Percentiles rank a stretch among this genome's conserved stretches.
These are phyloP conservation scores for Agonum fuliginosum DNA, from an alignment of 2,888 invertebrate genomes.

Conservation along the genomic window DNA sequence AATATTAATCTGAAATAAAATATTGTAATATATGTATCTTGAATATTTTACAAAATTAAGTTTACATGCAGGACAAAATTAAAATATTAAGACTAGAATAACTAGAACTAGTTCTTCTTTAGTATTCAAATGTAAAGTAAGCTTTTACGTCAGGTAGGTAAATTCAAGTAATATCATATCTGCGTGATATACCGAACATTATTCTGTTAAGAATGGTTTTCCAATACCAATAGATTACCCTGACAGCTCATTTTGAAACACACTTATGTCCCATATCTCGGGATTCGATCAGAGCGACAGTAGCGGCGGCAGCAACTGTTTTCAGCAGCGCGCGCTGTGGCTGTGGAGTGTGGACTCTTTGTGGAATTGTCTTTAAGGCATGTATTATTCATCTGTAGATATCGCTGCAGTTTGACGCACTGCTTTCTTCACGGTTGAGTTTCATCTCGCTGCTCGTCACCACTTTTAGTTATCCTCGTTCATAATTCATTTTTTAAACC, in stretches of 20 bases:
- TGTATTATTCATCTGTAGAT: constrained; percentile 58
- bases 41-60: too few relatives aligned
- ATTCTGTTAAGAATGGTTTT: constrained; percentile 58
- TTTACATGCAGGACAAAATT: too few relatives aligned
- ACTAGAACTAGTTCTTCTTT: too few relatives aligned
- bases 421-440: constrained; percentile 27
- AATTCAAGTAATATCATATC: constrained; percentile 57
- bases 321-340: background rate
- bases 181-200: constrained; percentile 55
- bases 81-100: too few relatives aligned
- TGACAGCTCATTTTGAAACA: constrained; percentile 57
- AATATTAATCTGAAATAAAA: too few relatives aligned
- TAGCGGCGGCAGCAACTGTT: constrained; percentile 5
- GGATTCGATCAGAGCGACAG: constrained; percentile 41
- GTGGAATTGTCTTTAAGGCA: constrained; percentile 51
- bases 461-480: constrained; percentile 57
- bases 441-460: constrained; percentile 32
- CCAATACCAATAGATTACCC: constrained; percentile 55
- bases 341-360: constrained; percentile 8
- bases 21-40: too few relatives aligned
- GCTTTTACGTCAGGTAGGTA: constrained; percentile 52
- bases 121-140: too few relatives aligned
- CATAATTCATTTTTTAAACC: constrained; percentile 53
- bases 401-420: constrained; percentile 57
- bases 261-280: constrained; percentile 51